Conservation (phyloP, 2,113 vertebrate genomes). For the Herpetotheres cachinnans region DNA sequence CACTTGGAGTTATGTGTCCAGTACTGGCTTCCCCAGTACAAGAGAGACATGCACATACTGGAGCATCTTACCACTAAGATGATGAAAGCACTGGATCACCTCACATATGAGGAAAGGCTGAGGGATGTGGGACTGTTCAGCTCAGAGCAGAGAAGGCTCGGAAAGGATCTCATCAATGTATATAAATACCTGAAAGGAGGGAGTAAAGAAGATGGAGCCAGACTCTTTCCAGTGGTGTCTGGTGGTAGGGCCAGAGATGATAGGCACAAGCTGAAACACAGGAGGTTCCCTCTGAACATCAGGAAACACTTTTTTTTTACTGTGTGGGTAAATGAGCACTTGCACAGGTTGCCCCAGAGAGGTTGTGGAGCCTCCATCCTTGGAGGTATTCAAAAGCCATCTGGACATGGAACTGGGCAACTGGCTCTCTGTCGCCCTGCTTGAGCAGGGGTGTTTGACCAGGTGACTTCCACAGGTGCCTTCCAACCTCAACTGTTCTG, state of each 20-base stretch:
- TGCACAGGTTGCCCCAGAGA: background rate
- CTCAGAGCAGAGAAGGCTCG: background rate
- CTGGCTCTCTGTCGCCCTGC: background rate
- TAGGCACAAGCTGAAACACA: background rate
- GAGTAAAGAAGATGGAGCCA: background rate
- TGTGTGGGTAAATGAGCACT: background rate
- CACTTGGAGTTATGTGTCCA: background rate
- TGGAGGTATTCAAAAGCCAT: background rate
- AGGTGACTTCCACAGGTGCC: background rate
- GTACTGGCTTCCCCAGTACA: background rate
- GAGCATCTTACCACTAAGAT: background rate
- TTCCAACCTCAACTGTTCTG: background rate
- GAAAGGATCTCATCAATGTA: background rate
- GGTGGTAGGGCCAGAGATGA: background rate
- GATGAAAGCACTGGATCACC: background rate
- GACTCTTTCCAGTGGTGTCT: background rate
- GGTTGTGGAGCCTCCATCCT: background rate
- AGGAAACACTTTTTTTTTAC: background rate
- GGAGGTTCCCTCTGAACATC: background rate
- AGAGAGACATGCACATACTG: background rate
- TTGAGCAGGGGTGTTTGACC: background rate
- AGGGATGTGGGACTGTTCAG: background rate
- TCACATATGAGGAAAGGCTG: background rate
- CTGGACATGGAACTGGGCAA: background rate
- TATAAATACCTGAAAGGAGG: background rate